These are phyloP conservation scores for Buteo buteo DNA, from an alignment of 2,113 vertebrate genomes.

Conservation along the genomic window DNA sequence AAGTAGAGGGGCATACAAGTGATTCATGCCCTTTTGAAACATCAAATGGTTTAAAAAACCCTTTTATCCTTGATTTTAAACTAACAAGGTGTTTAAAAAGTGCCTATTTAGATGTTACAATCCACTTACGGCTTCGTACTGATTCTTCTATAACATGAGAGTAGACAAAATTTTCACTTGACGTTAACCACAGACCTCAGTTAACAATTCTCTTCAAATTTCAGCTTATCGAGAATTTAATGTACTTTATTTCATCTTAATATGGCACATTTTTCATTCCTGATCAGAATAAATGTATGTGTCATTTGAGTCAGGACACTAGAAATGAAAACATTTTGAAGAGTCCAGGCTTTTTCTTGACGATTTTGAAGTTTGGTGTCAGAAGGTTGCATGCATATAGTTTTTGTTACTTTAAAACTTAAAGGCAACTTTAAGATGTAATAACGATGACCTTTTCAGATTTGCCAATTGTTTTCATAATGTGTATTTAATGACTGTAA, in stretches of 20 bases:
- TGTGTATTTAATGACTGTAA: not conserved
- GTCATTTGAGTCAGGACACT: not conserved
- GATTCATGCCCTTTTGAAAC: conserved; percentile 1
- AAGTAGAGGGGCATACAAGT: not conserved
- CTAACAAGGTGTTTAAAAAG: conserved; percentile 25
- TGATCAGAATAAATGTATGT: not conserved
- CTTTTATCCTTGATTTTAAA: conserved; percentile 36
- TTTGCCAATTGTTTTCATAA: not conserved
- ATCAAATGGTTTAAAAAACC: not conserved
- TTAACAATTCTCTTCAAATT: not conserved
- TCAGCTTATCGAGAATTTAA: too few species aligned
- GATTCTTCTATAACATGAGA: not conserved
- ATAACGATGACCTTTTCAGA: not conserved
- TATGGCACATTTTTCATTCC: not conserved
- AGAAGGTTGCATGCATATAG: not conserved
- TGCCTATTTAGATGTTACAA: conserved; percentile 5
- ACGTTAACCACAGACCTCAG: not conserved
- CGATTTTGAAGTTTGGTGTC: not conserved
- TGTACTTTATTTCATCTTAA: not conserved
- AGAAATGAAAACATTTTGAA: not conserved
- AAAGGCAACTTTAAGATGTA: not conserved
- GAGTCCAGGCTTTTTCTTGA: not conserved
- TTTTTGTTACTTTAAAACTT: not conserved
- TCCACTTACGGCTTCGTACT: not conserved
- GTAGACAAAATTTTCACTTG: not conserved